These are phyloP conservation scores for Pagrus major DNA, from an alignment of 2,113 vertebrate species.

Conservation along the genomic window DNA sequence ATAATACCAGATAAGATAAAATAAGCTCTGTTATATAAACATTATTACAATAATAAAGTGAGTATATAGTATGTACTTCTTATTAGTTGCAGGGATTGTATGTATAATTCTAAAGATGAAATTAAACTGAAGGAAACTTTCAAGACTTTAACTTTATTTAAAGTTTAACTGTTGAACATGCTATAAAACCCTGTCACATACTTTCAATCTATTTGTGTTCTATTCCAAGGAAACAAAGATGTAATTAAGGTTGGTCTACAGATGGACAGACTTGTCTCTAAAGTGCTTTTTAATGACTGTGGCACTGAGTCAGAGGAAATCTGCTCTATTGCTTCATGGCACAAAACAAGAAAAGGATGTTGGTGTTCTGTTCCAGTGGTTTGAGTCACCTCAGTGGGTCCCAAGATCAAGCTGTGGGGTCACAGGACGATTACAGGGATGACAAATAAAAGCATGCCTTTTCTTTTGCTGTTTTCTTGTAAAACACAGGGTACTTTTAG, in stretches of 20 bases:
- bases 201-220: not conserved
- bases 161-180: not conserved
- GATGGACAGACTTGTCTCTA: not conserved
- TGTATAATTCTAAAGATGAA: not conserved
- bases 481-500: not conserved
- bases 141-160: not conserved
- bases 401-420: not conserved
- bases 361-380: not conserved
- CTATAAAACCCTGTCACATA: not conserved
- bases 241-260: not conserved
- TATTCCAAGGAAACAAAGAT: not conserved
- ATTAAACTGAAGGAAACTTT: not conserved
- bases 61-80: not conserved
- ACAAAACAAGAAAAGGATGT: conserved; percentile 5
- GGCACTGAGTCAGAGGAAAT: conserved; percentile 13
- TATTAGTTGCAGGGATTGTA: not conserved
- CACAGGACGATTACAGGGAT: not conserved
- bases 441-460: not conserved
- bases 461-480: not conserved
- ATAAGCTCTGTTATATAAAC: not conserved
- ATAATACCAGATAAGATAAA: not conserved
- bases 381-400: not conserved
- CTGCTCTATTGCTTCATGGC: not conserved
- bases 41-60: not conserved
- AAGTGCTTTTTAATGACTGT: not conserved